A percentile compares a stretch with the other conserved stretches of the same genome.
These are phyloP conservation scores for Pristionchus mayeri DNA, from an alignment of 2,888 invertebrate genomes.

Conservation along the genomic window DNA sequence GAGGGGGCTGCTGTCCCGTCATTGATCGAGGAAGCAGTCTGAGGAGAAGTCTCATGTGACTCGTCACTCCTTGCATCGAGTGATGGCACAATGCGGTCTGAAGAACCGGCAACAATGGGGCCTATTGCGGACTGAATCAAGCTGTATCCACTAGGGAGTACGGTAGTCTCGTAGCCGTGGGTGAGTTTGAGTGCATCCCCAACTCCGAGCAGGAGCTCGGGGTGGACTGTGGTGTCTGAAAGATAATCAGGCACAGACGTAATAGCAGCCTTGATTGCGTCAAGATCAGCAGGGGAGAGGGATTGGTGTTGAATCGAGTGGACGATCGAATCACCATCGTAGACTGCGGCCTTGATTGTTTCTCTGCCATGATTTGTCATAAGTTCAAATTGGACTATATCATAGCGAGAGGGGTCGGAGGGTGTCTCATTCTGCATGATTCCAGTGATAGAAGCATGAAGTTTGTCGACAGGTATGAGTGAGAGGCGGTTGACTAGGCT, in stretches of 20 bases:
- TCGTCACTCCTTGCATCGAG: no score
- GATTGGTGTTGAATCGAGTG: not conserved
- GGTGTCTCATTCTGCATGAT: not conserved
- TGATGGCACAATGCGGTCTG: no score
- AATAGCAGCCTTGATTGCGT: no score
- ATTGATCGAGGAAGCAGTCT: not conserved
- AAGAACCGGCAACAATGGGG: no score
- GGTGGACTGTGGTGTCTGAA: no score
- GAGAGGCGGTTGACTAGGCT: not conserved
- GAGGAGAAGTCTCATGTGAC: no score
- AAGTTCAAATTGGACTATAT: not conserved
- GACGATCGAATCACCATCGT: not conserved
- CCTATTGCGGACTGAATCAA: no score
- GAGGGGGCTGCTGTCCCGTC: no score
- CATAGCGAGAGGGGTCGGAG: not conserved
- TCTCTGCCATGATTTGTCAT: not conserved
- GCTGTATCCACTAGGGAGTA: no score
- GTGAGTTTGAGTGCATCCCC: no score
- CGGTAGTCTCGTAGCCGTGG: no score
- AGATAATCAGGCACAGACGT: not conserved
- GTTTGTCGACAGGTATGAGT: not conserved
- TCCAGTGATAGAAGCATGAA: not conserved
- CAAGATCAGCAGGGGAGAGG: not conserved
- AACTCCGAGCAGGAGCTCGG: no score
- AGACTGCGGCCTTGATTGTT: not conserved